These are phyloP conservation scores for Aethina tumida DNA, from an alignment of 1,140 invertebrate species.

Conservation along the genomic window DNA sequence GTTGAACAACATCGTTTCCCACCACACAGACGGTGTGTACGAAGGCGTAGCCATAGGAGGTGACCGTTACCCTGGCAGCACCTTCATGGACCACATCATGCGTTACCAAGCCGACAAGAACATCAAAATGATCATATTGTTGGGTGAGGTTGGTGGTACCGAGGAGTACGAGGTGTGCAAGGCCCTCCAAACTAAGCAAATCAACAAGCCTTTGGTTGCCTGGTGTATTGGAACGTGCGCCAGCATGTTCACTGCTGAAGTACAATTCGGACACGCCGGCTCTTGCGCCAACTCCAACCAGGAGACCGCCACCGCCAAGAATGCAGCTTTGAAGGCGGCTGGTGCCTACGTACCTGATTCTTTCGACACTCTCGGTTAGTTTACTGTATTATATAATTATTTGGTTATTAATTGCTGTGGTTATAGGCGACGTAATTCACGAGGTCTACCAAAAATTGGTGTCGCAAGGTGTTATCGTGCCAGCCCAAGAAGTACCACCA, in stretches of 20 bases:
- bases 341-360: constrained; percentile 87
- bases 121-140: constrained; percentile 89
- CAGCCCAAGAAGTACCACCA: constrained; percentile 84
- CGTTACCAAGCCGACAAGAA: constrained; percentile 66
- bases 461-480: constrained; percentile 70
- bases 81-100: constrained; percentile 96
- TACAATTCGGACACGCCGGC: constrained; percentile 99
- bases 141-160: constrained; percentile 98
- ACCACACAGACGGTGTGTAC: constrained; percentile 93
- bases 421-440: constrained; percentile 51
- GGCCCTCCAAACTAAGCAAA: constrained; percentile 67
- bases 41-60: constrained; percentile 99
- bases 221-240: constrained; percentile 86
- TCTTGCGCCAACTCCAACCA: constrained; percentile 90
- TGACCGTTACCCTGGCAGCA: constrained; percentile 96
- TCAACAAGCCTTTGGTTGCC: constrained; percentile 92
- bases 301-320: constrained; percentile 94
- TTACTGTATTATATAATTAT: background rate
- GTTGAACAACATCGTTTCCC: constrained; percentile 96
- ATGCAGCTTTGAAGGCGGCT: constrained; percentile 67
- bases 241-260: constrained; percentile 90
- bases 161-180: constrained; percentile 97
- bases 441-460: constrained; percentile 76
- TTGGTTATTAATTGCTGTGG: constrained; percentile 6
- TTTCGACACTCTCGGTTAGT: constrained; percentile 80